Conservation (phyloP, 2,113 vertebrate species). For the Bambusicola thoracicus region DNA sequence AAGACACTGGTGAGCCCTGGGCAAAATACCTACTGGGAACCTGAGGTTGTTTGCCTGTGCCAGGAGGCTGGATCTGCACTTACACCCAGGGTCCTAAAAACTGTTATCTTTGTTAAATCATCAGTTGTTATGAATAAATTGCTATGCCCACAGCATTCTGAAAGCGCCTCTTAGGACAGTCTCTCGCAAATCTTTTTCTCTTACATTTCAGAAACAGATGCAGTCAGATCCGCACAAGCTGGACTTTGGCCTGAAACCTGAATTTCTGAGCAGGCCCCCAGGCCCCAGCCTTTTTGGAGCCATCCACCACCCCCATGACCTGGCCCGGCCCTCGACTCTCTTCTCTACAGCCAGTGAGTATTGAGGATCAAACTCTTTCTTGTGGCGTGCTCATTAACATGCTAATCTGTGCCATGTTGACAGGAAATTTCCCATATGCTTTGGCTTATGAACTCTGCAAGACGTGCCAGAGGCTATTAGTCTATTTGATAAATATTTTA, state of each 20-base stretch:
- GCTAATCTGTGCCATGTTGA: neutral
- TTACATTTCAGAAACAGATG: conserved; percentile 93
- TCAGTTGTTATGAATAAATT: neutral
- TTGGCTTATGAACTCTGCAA: neutral
- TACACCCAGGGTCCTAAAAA: accelerated
- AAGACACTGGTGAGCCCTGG: neutral
- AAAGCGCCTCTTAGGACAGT: neutral
- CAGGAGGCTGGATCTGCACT: neutral
- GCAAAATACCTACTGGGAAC: neutral
- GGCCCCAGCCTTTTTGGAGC: conserved; percentile 94
- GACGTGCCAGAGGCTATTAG: neutral
- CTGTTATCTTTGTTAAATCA: neutral
- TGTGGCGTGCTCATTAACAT: neutral
- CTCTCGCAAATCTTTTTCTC: neutral
- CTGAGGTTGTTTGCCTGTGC: neutral
- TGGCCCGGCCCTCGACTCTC: conserved; percentile 93
- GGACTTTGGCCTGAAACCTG: conserved; percentile 96
- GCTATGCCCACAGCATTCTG: neutral
- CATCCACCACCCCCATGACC: conserved; percentile 93
- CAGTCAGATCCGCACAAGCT: conserved; percentile 98
- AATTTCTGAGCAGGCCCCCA: conserved; percentile 94
- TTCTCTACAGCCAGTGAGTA: conserved; percentile 94
- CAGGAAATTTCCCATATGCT: conserved; percentile 1
- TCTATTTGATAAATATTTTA: neutral
- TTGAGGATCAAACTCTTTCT: neutral